phyloP scores from a whole-genome alignment of 2,113 vertebrate genomes.

The Oophaga pumilio region DNA sequence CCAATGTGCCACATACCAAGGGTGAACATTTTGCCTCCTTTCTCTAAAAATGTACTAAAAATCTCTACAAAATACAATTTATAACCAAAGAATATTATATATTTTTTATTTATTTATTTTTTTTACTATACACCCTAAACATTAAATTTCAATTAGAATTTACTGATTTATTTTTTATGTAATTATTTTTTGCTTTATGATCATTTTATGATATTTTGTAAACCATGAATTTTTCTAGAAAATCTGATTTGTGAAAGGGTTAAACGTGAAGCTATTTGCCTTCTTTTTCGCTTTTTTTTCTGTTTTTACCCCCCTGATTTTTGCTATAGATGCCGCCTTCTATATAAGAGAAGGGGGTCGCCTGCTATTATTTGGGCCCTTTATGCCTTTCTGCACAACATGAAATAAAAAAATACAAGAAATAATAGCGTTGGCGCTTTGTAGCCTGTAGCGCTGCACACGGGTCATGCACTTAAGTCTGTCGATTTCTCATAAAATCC shows the following conservation, averaged over 20 bases:
- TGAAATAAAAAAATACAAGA: not conserved
- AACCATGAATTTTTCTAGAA: not conserved
- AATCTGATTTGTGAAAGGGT: not conserved
- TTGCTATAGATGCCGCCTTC: not conserved
- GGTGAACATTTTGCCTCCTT: too few relatives aligned
- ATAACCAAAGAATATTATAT: not conserved
- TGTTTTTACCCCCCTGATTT: not conserved
- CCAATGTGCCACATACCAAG: too few relatives aligned
- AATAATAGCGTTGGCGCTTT: not conserved
- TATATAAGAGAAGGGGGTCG: not conserved
- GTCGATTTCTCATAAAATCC: slow-evolving; percentile 15
- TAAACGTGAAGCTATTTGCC: not conserved
- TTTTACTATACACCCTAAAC: not conserved
- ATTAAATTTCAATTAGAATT: too few relatives aligned
- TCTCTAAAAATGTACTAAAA: too few relatives aligned
- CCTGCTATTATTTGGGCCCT: not conserved
- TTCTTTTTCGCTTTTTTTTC: not conserved
- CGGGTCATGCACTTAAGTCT: not conserved
- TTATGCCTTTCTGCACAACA: not conserved
- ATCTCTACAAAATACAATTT: not conserved
- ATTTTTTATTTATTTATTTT: not conserved
- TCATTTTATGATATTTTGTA: too few relatives aligned
- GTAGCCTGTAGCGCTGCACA: slow-evolving; percentile 12
- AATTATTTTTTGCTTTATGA: too few relatives aligned
- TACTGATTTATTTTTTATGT: too few relatives aligned